Conservation (phyloP, 2,797 vertebrate genomes). For the Alectoris magna region DNA sequence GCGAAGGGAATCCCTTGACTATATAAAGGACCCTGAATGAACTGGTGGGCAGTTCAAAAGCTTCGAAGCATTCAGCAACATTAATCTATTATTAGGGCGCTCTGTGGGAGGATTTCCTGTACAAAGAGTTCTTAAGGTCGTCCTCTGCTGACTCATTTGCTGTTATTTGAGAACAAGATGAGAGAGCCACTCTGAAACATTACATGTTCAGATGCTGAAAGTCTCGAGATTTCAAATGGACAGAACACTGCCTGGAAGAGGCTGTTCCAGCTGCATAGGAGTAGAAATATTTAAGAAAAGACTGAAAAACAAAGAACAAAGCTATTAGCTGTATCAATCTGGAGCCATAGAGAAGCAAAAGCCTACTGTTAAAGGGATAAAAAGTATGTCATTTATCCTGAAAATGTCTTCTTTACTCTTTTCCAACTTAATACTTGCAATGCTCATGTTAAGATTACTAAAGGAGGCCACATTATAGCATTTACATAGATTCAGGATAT, state of each 20-base stretch:
- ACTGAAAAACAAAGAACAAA: slow-evolving; percentile 5
- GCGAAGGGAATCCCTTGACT: slow-evolving; percentile 38
- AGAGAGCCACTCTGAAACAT: not conserved
- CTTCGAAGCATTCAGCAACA: slow-evolving; percentile 42
- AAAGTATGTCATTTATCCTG: not conserved
- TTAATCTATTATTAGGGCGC: slow-evolving; percentile 48
- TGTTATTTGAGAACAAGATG: not conserved
- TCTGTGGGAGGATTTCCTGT: slow-evolving; percentile 36
- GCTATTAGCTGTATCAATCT: not conserved
- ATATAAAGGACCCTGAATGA: slow-evolving; percentile 37
- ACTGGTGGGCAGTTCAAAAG: not conserved
- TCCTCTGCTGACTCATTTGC: slow-evolving; percentile 64
- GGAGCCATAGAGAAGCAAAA: not conserved
- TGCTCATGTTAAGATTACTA: not conserved
- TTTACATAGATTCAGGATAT: not conserved
- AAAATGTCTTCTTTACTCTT: not conserved
- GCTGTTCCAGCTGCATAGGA: not conserved
- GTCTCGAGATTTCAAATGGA: not conserved
- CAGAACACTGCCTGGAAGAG: not conserved
- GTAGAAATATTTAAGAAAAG: not conserved
- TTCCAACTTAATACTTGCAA: not conserved
- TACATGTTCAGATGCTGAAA: not conserved
- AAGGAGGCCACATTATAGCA: not conserved
- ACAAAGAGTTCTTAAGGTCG: slow-evolving; percentile 9
- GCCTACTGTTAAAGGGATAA: not conserved